A percentile compares a stretch with the other conserved stretches of the same genome.
phyloP scores from a whole-genome alignment of 1,140 invertebrate genomes.

The Pygmarrhopalites habei region DNA sequence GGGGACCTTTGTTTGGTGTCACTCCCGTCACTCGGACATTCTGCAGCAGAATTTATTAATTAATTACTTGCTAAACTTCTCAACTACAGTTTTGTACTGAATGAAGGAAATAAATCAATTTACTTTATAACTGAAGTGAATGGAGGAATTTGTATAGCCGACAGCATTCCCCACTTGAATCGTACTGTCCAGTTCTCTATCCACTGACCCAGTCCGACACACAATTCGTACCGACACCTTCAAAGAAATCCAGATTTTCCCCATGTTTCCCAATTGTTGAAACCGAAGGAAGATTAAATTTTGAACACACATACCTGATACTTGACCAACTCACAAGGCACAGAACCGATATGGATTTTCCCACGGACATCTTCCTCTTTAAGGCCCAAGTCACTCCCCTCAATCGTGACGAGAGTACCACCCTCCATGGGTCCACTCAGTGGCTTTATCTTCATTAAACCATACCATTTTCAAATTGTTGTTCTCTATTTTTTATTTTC shows the following conservation, averaged over 20 bases:
- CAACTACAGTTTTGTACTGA: background rate
- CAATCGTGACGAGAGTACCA: constrained; percentile 89
- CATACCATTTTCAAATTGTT: no score
- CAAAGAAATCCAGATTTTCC: background rate
- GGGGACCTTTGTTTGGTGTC: constrained; percentile 77
- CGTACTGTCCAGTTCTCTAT: constrained; percentile 62
- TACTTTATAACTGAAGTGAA: constrained; percentile 79
- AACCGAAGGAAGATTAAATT: background rate
- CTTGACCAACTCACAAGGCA: constrained; percentile 76
- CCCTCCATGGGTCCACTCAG: constrained; percentile 90
- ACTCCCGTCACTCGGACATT: constrained; percentile 72
- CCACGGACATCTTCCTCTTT: constrained; percentile 80
- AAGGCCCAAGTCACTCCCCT: constrained; percentile 90
- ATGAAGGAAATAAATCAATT: background rate
- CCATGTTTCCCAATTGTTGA: background rate
- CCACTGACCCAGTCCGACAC: constrained; percentile 69
- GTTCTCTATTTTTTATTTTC: no score
- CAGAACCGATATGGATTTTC: constrained; percentile 83
- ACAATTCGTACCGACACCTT: constrained; percentile 82
- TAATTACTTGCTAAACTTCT: background rate
- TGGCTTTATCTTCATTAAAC: constrained; percentile 91
- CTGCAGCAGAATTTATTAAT: constrained; percentile 39
- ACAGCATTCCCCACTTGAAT: constrained; percentile 84
- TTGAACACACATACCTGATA: constrained; percentile 55
- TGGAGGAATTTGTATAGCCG: constrained; percentile 77